phyloP scores from a whole-genome alignment of 2,888 invertebrate species.

The Tetheella fluctuosa region DNA sequence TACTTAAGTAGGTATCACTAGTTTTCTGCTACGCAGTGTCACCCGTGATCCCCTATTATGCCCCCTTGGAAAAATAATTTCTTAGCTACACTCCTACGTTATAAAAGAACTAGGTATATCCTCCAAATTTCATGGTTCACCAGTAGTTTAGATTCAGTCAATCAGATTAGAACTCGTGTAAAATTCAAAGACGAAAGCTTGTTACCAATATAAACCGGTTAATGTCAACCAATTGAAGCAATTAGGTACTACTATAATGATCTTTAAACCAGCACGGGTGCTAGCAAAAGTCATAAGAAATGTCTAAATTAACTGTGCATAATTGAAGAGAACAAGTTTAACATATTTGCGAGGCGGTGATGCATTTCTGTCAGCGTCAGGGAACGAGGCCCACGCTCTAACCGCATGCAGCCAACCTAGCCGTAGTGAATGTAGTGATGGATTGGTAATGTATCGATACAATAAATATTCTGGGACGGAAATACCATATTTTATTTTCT shows the following conservation, averaged over 20 bases:
- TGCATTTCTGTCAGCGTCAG: conserved; percentile 42
- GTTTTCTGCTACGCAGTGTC: too few species aligned
- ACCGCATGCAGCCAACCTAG: conserved; percentile 16
- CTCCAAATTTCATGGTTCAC: too few species aligned
- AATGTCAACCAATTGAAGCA: not conserved
- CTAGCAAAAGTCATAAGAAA: not conserved
- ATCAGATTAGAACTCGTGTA: not conserved
- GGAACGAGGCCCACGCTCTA: conserved; percentile 27
- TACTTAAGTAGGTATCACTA: too few species aligned
- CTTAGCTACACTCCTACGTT: too few species aligned
- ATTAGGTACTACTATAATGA: not conserved
- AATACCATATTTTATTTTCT: too few species aligned
- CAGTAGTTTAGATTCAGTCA: too few species aligned
- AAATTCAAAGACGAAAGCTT: not conserved
- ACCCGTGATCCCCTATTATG: too few species aligned
- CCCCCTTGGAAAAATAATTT: too few species aligned
- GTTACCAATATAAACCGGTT: not conserved
- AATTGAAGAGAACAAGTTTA: conserved; percentile 12
- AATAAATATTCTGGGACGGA: conserved; percentile 2
- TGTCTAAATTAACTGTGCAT: not conserved
- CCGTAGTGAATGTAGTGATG: conserved; percentile 30
- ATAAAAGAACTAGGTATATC: too few species aligned
- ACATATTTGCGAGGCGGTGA: conserved; percentile 33
- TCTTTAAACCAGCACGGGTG: not conserved
- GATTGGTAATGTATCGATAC: not conserved